Evolutionary conservation across 2,888 invertebrate genomes (phyloP).

Genomic region (Lamellibrachia columna): DNA sequence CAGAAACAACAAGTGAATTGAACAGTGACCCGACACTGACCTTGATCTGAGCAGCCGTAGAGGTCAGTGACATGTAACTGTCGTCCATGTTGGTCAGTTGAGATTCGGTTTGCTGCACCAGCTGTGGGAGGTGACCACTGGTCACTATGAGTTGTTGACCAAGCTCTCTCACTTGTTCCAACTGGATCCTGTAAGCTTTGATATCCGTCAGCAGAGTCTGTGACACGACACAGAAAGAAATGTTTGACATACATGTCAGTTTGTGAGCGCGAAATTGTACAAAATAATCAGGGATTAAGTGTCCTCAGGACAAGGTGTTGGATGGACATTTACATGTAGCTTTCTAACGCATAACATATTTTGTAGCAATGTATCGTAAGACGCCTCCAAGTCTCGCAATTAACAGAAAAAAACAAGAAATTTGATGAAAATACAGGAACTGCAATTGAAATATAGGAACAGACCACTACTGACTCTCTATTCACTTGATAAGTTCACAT

Average conservation of each 20-base stretch:
- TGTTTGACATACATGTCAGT: not conserved
- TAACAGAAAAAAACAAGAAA: too few species aligned
- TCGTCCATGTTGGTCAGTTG: slow-evolving; percentile 91
- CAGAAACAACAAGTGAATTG: not conserved
- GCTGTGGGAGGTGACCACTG: slow-evolving; percentile 62
- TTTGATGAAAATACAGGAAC: not conserved
- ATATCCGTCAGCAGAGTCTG: slow-evolving; percentile 70
- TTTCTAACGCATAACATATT: too few species aligned
- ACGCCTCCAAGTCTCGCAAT: too few species aligned
- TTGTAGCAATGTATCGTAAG: too few species aligned
- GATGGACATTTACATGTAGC: too few species aligned
- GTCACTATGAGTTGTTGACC: slow-evolving; percentile 82
- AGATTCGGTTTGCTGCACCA: slow-evolving; percentile 78
- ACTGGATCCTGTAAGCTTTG: slow-evolving; percentile 80
- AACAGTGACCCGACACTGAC: slow-evolving; percentile 46
- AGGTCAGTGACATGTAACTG: slow-evolving; percentile 87
- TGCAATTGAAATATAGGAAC: not conserved
- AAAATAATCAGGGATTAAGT: too few species aligned
- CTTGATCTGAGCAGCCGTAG: slow-evolving; percentile 90
- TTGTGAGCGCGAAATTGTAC: too few species aligned
- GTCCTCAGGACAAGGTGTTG: too few species aligned
- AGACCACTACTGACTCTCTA: not conserved
- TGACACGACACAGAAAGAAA: not conserved
- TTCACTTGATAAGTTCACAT: not conserved
- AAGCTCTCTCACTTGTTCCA: slow-evolving; percentile 84